Evolutionary conservation across 1,140 invertebrate genomes (phyloP).

Genomic region (Tetramorium parvispinum): DNA sequence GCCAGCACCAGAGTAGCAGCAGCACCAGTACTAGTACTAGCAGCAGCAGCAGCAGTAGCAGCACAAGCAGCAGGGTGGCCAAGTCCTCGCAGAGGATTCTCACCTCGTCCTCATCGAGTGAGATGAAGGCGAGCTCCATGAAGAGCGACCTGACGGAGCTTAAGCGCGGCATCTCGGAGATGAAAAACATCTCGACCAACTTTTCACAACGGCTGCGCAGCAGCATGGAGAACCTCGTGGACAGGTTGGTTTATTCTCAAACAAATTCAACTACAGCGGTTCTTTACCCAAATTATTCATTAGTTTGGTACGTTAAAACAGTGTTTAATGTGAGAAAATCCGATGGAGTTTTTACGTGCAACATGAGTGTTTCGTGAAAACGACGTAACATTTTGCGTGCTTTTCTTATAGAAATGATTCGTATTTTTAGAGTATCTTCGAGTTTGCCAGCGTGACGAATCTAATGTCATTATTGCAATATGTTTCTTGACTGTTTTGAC

Average conservation of each 20-base stretch:
- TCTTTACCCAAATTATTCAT: not conserved
- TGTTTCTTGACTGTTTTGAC: slow-evolving; percentile 1
- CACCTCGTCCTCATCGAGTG: slow-evolving; percentile 82
- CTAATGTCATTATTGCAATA: not conserved
- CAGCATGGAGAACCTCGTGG: slow-evolving; percentile 84
- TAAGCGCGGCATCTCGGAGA: slow-evolving; percentile 86
- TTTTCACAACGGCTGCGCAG: slow-evolving; percentile 81
- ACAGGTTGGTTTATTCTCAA: slow-evolving; percentile 75
- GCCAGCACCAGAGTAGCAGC: slow-evolving; percentile 74
- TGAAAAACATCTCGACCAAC: slow-evolving; percentile 86
- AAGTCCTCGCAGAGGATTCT: slow-evolving; percentile 82
- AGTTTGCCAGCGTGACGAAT: slow-evolving; percentile 31
- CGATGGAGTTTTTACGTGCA: not conserved
- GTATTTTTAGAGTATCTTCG: slow-evolving; percentile 8
- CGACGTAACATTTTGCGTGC: not conserved
- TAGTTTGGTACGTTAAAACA: not conserved
- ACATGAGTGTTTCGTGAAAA: slow-evolving; percentile 4
- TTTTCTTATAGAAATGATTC: slow-evolving; percentile 8
- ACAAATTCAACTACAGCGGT: not conserved
- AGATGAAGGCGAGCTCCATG: slow-evolving; percentile 86
- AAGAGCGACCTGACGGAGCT: slow-evolving; percentile 87
- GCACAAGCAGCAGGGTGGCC: slow-evolving; percentile 76
- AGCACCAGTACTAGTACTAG: slow-evolving; percentile 67
- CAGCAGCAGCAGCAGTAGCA: slow-evolving; percentile 68
- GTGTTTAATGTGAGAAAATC: not conserved